phyloP scores from a whole-genome alignment of 2,113 vertebrate genomes.

The Menidia beryllina region DNA sequence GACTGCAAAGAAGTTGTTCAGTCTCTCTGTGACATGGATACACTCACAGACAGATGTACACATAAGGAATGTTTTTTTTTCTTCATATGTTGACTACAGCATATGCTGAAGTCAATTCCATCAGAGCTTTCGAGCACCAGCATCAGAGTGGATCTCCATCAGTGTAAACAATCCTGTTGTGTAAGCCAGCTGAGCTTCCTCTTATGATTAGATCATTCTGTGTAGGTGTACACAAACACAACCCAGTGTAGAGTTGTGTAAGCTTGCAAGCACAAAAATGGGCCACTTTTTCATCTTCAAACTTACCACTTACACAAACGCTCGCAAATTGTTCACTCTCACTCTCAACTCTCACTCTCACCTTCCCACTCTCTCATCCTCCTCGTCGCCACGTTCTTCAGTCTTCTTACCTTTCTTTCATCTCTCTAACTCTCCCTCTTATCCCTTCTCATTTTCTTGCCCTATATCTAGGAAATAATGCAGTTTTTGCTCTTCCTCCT shows the following conservation, averaged over 20 bases:
- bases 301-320: constrained; percentile 44
- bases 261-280: constrained; percentile 81
- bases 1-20: constrained; percentile 33
- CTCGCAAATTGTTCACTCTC: constrained; percentile 34
- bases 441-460: constrained; percentile 34
- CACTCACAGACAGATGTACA: constrained; percentile 58
- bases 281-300: constrained; percentile 59
- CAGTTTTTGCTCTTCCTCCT: constrained; percentile 99
- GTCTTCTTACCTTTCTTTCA: constrained; percentile 60
- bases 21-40: constrained; percentile 53
- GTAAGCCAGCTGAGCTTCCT: constrained; percentile 75
- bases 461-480: constrained; percentile 89
- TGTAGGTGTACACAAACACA: constrained; percentile 79
- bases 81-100: constrained; percentile 50
- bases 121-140: constrained; percentile 44
- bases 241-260: constrained; percentile 86
- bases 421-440: constrained; percentile 57
- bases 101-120: constrained; percentile 50
- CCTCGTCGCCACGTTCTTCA: constrained; percentile 50
- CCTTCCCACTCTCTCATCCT: constrained; percentile 67
- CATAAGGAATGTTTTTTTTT: constrained; percentile 44
- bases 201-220: constrained; percentile 75
- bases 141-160: constrained; percentile 45
- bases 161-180: constrained; percentile 73
- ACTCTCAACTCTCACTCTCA: constrained; percentile 63